phyloP scores from a whole-genome alignment of 2,888 invertebrate species.

The Epinotia ramella region DNA sequence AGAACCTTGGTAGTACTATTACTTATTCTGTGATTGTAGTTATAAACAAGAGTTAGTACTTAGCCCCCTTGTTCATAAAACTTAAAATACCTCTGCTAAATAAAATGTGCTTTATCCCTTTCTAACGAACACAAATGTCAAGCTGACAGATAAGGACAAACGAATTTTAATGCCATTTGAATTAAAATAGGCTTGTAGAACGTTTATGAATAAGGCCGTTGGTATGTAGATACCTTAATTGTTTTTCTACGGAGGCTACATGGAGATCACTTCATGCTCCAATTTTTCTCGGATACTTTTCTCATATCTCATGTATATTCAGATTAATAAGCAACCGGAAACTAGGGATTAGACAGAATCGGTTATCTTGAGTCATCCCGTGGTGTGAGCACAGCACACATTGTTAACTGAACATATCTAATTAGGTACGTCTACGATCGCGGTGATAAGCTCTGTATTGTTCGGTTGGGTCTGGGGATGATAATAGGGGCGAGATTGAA shows the following conservation, averaged over 20 bases:
- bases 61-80: too few species aligned
- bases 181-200: too few species aligned
- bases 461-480: conserved; percentile 27
- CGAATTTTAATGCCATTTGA: too few species aligned
- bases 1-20: too few species aligned
- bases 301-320: not conserved
- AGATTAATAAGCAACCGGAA: conserved; percentile 25
- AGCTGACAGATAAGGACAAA: too few species aligned
- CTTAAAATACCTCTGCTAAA: too few species aligned
- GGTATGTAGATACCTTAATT: not conserved
- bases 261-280: conserved; percentile 1
- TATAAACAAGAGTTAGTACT: too few species aligned
- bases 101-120: too few species aligned
- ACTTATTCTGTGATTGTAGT: too few species aligned
- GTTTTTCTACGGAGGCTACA: not conserved
- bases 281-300: conserved; percentile 1
- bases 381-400: conserved; percentile 38
- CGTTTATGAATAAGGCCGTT: too few species aligned
- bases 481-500: conserved; percentile 55
- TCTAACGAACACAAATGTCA: too few species aligned
- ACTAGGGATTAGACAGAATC: conserved; percentile 17
- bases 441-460: conserved; percentile 43
- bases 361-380: conserved; percentile 28
- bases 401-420: conserved; percentile 43
- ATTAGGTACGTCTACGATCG: conserved; percentile 41